Conservation (phyloP, 2,888 invertebrate genomes). For the Druceiella hillmani region DNA sequence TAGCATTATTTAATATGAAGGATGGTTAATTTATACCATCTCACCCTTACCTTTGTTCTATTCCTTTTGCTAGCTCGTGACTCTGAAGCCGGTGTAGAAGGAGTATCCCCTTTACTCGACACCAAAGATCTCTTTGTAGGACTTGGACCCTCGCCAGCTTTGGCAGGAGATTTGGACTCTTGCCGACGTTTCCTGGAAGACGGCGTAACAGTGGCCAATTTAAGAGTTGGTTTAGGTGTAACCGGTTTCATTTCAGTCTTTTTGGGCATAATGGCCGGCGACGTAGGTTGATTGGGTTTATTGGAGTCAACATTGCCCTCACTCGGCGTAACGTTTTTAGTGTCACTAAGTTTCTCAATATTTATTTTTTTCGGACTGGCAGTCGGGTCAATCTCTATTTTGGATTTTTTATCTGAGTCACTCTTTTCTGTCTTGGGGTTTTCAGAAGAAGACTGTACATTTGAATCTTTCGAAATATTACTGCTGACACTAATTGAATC, state of each 20-base stretch:
- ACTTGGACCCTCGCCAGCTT: slow-evolving; percentile 34
- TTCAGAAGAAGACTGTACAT: no score
- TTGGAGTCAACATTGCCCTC: no score
- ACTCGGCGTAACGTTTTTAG: no score
- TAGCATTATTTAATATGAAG: slow-evolving; percentile 5
- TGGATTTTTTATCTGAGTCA: no score
- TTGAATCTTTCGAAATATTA: no score
- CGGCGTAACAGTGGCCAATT: slow-evolving; percentile 52
- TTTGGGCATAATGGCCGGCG: slow-evolving; percentile 26
- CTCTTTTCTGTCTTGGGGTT: no score
- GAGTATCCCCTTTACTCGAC: slow-evolving; percentile 32
- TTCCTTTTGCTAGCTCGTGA: slow-evolving; percentile 39
- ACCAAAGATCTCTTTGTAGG: slow-evolving; percentile 34
- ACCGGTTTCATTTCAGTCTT: slow-evolving; percentile 35
- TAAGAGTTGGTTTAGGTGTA: slow-evolving; percentile 46
- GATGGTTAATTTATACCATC: background rate
- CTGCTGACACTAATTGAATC: no score
- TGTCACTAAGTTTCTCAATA: no score
- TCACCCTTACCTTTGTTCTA: slow-evolving; percentile 38
- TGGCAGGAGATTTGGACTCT: slow-evolving; percentile 36
- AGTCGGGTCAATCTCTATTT: no score
- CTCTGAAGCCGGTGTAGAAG: slow-evolving; percentile 35
- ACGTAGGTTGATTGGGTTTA: no score
- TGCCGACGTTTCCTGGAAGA: slow-evolving; percentile 52
- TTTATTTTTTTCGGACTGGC: no score